A percentile compares a stretch with the other conserved stretches of the same genome.
These are phyloP conservation scores for Acrobasis suavella DNA, from an alignment of 2,888 invertebrate species.

Conservation along the genomic window DNA sequence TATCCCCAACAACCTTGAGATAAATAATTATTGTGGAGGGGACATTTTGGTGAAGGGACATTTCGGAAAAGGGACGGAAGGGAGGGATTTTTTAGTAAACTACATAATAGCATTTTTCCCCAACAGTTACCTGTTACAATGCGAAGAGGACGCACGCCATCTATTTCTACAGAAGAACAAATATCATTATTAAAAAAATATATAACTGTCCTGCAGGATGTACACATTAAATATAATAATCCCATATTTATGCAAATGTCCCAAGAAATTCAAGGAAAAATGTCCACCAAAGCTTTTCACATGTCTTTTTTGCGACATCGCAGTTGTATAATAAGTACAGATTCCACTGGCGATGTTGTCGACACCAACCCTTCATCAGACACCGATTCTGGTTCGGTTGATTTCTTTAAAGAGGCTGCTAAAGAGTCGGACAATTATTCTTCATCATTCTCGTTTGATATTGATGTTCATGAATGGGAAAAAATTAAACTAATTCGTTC, in stretches of 20 bases:
- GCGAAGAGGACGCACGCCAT: too few species aligned
- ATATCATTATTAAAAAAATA: background rate
- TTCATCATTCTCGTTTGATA: slow-evolving; percentile 6
- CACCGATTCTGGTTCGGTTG: background rate
- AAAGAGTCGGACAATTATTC: background rate
- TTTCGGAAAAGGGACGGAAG: too few species aligned
- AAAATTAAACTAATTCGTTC: background rate
- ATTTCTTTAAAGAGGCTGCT: slow-evolving; percentile 13
- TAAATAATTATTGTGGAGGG: too few species aligned
- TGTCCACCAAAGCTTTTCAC: background rate
- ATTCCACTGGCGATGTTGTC: slow-evolving; percentile 3
- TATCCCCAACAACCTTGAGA: too few species aligned
- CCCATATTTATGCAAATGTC: background rate
- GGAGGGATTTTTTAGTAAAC: too few species aligned
- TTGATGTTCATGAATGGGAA: slow-evolving; percentile 2
- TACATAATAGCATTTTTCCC: too few species aligned
- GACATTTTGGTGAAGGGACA: too few species aligned
- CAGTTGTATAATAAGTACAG: background rate
- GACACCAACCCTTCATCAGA: background rate
- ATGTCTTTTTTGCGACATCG: slow-evolving; percentile 3
- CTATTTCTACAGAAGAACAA: slow-evolving; percentile 1
- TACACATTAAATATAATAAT: slow-evolving; percentile 3
- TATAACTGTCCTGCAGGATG: background rate
- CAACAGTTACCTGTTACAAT: too few species aligned
- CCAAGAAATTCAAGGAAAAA: background rate